phyloP scores from a whole-genome alignment of 2,113 vertebrate species.

The Malurus alboscapulatus region DNA sequence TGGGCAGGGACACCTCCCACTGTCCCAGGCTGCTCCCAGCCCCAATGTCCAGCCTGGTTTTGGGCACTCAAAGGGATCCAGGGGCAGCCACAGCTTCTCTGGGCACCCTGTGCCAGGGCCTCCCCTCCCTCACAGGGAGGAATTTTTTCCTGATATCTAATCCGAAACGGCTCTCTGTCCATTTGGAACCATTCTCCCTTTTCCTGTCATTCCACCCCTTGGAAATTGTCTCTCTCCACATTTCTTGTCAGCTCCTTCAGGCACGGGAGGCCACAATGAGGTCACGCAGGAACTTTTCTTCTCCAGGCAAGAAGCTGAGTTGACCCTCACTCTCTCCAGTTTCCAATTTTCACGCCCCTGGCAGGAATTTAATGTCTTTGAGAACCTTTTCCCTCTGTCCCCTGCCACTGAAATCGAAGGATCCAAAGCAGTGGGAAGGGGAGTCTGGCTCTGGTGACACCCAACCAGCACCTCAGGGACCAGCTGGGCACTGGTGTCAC shows the following conservation, averaged over 20 bases:
- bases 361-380: neutral
- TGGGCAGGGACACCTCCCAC: neutral
- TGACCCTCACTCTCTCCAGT: neutral
- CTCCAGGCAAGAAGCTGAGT: neutral
- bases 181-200: neutral
- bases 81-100: neutral
- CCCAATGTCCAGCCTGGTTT: neutral
- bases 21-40: neutral
- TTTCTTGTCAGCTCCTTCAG: neutral
- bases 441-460: neutral
- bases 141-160: neutral
- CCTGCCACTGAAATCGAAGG: neutral
- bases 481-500: neutral
- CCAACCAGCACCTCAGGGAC: neutral
- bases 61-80: neutral
- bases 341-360: neutral
- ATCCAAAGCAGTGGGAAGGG: neutral
- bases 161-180: rapidly evolving
- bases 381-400: neutral
- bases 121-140: neutral
- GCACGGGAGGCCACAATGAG: neutral
- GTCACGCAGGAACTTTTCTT: neutral
- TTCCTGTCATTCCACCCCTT: neutral
- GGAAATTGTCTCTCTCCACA: neutral
- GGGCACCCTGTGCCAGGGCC: neutral